Base-by-base conservation (phyloP, 2,797 vertebrate species). In the Ambastaia sidthimunki region DNA sequence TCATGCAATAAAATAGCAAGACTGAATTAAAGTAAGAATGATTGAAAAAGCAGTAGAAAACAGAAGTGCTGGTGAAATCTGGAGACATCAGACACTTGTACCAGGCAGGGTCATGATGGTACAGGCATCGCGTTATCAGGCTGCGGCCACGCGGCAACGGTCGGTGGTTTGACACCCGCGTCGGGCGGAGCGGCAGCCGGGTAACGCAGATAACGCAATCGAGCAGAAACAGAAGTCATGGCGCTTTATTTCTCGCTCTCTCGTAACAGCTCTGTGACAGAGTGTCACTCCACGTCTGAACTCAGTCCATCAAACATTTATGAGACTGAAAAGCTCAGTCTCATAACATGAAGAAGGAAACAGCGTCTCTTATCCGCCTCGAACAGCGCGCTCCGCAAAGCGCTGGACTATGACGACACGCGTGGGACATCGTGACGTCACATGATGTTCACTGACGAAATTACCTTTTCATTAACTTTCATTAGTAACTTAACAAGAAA, bases 71-170 rank as follows among this genome's bases (percentile, higher is more conserved):
- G 76, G 83, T 83, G 86, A 95, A 96, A 96, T 95, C 94, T 94
- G 94, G 83, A 87, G 93, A 80, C 19, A 75, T 80, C 77, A 80
- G 86, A 77, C 18, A 59, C 69, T 28, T 80, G 80, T 41, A 87
- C 87, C 88, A 92, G 78, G 80, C 83, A 31, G 76, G 88, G 85
- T 18, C 85, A 71, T 89, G 90, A 88, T 93, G 90, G 83, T 83
- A 9, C 44, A 3, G 83, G 92, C 95, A 96, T 95, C 96, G 93
- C 86, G 92, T 97, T 98, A 99, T 99, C 97, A 93, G 76, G 71
- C 60, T 18, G 66, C 80, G 86, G 86, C 87, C 90, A 95, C 78
- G 87, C 94, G 91, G 89, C 91, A 98, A 98, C 97, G 92, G 97
- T 92, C 92, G 85, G 89, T 88, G 0, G 3, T 84, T 66, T 80